Conservation (phyloP, 2,797 vertebrate genomes). For the Holocentrus rufus region DNA sequence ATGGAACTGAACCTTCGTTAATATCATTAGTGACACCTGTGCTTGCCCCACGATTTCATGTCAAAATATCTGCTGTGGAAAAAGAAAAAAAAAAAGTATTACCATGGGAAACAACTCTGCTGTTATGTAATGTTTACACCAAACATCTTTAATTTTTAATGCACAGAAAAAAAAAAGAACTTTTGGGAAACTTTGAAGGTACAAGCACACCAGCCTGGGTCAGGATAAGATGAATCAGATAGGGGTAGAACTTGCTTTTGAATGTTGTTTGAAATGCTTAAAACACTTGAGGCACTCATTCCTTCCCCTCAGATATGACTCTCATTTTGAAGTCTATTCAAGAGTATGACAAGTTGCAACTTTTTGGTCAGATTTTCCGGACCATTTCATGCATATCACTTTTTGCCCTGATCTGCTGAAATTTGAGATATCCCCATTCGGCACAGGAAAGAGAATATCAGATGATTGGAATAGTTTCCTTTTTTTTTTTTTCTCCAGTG, state of each 20-base stretch:
- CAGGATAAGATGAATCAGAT: background rate
- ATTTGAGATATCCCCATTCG: slow-evolving; percentile 55
- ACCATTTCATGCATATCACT: slow-evolving; percentile 56
- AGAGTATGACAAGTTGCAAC: slow-evolving; percentile 35
- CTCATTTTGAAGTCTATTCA: slow-evolving; percentile 10
- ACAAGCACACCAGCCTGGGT: background rate
- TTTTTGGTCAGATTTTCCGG: slow-evolving; percentile 49
- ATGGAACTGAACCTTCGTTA: no score
- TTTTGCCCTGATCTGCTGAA: slow-evolving; percentile 46
- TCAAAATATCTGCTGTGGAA: no score
- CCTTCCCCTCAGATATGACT: slow-evolving; percentile 2
- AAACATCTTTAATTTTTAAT: slow-evolving; percentile 45
- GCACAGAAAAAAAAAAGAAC: slow-evolving; percentile 31
- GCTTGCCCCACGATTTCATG: no score
- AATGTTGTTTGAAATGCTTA: slow-evolving; percentile 15
- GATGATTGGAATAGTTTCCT: slow-evolving; percentile 60
- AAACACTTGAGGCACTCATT: slow-evolving; percentile 16
- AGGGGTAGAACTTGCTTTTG: background rate
- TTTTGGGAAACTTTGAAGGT: slow-evolving; percentile 12
- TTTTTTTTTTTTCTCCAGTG: slow-evolving; percentile 50
- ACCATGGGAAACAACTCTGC: background rate
- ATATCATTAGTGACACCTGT: no score
- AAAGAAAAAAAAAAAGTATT: no score
- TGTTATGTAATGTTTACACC: slow-evolving; percentile 35
- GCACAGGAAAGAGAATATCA: slow-evolving; percentile 40